Conservation (phyloP, 2,797 vertebrate species). For the Paguma larvata region DNA sequence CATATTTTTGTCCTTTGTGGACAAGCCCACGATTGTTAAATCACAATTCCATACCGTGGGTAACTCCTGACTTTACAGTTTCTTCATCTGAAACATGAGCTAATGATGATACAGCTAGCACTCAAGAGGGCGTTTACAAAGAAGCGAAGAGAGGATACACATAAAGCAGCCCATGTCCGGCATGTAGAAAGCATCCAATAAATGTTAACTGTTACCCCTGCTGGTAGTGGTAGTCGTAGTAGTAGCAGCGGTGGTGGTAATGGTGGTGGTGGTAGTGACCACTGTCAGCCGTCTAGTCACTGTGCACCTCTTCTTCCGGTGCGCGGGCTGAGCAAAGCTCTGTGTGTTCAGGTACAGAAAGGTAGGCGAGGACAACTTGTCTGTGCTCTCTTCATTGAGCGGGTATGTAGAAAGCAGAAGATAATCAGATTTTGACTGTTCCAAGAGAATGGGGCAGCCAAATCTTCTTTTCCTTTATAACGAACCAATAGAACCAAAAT, state of each 20-base stretch:
- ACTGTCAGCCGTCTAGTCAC: background rate
- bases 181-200: background rate
- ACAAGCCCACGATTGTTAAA: background rate
- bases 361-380: background rate
- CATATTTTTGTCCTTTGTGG: background rate
- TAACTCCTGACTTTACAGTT: background rate
- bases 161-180: background rate
- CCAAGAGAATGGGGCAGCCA: background rate
- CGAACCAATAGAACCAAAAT: background rate
- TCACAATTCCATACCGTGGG: background rate
- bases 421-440: background rate
- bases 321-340: background rate
- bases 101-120: background rate
- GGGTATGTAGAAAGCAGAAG: background rate
- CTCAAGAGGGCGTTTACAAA: background rate
- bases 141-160: background rate
- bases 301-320: background rate
- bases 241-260: background rate
- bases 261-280: background rate
- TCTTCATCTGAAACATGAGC: background rate
- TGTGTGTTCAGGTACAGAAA: background rate
- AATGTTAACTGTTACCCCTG: background rate
- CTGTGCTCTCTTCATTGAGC: background rate
- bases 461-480: conserved; percentile 12
- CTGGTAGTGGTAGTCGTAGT: background rate